These are phyloP conservation scores for Drosophila eugracilis DNA, from an alignment of 1,140 invertebrate genomes.

Conservation along the genomic window DNA sequence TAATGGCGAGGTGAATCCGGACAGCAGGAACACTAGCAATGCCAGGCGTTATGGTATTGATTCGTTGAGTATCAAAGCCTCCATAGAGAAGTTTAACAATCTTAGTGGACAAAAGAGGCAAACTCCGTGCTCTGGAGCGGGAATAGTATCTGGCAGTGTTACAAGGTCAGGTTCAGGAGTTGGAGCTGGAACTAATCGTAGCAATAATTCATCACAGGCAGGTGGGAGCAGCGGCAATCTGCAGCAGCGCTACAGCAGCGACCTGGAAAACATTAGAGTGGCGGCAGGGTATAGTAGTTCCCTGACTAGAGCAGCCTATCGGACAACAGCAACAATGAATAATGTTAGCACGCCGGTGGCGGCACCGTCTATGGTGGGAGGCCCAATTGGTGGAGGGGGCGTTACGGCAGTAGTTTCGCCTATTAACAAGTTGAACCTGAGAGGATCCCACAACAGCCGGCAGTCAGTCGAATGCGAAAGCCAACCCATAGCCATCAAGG, in stretches of 20 bases:
- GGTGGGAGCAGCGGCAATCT: constrained; percentile 70
- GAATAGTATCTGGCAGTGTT: constrained; percentile 14
- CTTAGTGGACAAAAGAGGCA: constrained; percentile 68
- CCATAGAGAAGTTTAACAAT: constrained; percentile 83
- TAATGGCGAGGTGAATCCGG: constrained; percentile 43
- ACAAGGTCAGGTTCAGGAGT: background rate
- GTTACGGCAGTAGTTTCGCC: constrained; percentile 18
- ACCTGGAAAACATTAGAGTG: constrained; percentile 61
- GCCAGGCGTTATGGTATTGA: constrained; percentile 68
- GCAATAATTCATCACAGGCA: constrained; percentile 7
- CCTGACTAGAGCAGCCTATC: constrained; percentile 67
- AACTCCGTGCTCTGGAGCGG: background rate
- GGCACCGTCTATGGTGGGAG: background rate
- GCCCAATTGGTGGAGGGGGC: background rate
- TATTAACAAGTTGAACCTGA: constrained; percentile 24
- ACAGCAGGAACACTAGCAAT: constrained; percentile 28
- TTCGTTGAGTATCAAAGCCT: constrained; percentile 77
- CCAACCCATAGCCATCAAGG: constrained; percentile 11
- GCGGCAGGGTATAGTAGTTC: constrained; percentile 72
- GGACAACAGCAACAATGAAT: constrained; percentile 39
- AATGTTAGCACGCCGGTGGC: constrained; percentile 4
- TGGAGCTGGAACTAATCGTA: background rate
- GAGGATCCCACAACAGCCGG: constrained; percentile 11
- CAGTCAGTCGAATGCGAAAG: background rate
- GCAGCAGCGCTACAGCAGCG: constrained; percentile 75